Conservation (phyloP, 1,140 invertebrate species). For the Atta colombica region DNA sequence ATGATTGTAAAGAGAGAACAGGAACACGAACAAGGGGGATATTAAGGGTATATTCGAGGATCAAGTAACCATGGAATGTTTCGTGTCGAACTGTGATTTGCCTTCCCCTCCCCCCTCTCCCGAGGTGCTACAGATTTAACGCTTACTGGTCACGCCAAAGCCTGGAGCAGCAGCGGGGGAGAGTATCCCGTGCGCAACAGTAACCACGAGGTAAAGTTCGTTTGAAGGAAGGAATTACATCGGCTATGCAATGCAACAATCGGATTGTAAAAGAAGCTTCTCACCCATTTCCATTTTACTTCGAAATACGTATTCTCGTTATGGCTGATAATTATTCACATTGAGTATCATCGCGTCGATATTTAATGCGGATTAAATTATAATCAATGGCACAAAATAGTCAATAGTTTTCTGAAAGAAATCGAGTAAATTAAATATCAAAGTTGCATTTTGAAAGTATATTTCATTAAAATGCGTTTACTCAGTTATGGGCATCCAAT, state of each 20-base stretch:
- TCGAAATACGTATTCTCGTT: constrained; percentile 15
- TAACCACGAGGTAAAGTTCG: constrained; percentile 38
- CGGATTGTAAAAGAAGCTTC: constrained; percentile 1
- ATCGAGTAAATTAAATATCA: too few relatives aligned
- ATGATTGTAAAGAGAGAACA: constrained; percentile 25
- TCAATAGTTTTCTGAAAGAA: too few relatives aligned
- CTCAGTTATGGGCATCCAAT: too few relatives aligned
- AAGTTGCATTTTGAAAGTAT: too few relatives aligned
- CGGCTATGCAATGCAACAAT: constrained; percentile 41
- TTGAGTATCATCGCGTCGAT: neutral
- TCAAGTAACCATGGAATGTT: constrained; percentile 62
- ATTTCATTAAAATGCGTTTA: too few relatives aligned
- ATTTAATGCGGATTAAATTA: neutral
- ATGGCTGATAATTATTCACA: constrained; percentile 28
- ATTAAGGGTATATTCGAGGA: neutral
- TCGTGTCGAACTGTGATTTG: constrained; percentile 62
- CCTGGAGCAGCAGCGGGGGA: constrained; percentile 16
- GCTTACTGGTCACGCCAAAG: constrained; percentile 67
- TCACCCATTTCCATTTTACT: too few relatives aligned
- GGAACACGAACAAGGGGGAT: neutral
- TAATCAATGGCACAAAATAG: neutral
- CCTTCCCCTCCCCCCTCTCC: neutral
- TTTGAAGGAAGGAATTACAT: constrained; percentile 56
- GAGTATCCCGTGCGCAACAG: constrained; percentile 56
- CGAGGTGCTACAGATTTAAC: constrained; percentile 67